A percentile compares a stretch with the other conserved stretches of the same genome.
These are phyloP conservation scores for Pseudobourletiella spinata DNA, from an alignment of 1,140 invertebrate species.

Conservation along the genomic window DNA sequence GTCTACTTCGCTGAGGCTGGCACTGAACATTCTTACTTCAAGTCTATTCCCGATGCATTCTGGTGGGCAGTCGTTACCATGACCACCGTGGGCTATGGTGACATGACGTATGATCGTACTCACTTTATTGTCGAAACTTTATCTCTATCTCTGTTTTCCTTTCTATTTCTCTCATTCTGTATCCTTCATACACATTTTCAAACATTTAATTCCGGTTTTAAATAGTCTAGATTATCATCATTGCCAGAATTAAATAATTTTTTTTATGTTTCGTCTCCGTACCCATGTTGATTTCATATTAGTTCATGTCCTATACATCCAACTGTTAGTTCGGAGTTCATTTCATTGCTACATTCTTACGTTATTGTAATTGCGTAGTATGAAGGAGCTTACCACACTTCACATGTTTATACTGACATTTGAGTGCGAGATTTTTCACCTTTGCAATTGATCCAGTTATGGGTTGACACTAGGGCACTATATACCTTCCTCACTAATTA, in stretches of 20 bases:
- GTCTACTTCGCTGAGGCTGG: constrained; percentile 98
- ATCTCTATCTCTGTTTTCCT: constrained; percentile 1
- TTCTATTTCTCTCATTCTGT: constrained; percentile 1
- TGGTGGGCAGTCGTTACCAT: constrained; percentile 89
- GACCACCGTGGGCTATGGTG: constrained; percentile 99
- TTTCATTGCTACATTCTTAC: too few species aligned
- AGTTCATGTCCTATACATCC: too few species aligned
- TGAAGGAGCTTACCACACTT: too few species aligned
- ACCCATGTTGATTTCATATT: background rate
- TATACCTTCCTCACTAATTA: too few species aligned
- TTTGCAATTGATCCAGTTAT: too few species aligned
- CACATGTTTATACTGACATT: too few species aligned
- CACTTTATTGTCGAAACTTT: constrained; percentile 43
- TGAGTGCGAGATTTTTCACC: too few species aligned
- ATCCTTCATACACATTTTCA: too few species aligned
- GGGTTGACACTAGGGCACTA: too few species aligned
- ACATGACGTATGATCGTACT: constrained; percentile 89
- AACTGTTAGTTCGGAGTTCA: too few species aligned
- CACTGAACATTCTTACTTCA: constrained; percentile 90
- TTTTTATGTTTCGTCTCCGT: background rate
- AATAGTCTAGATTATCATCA: background rate
- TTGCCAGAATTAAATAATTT: background rate
- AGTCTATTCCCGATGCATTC: constrained; percentile 92
- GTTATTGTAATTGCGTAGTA: too few species aligned
- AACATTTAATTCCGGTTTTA: background rate